Evolutionary conservation across 37 sponge, comb jelly and placozoan genomes (phyloP).

Genomic region (Cliona cf. orientalis): DNA sequence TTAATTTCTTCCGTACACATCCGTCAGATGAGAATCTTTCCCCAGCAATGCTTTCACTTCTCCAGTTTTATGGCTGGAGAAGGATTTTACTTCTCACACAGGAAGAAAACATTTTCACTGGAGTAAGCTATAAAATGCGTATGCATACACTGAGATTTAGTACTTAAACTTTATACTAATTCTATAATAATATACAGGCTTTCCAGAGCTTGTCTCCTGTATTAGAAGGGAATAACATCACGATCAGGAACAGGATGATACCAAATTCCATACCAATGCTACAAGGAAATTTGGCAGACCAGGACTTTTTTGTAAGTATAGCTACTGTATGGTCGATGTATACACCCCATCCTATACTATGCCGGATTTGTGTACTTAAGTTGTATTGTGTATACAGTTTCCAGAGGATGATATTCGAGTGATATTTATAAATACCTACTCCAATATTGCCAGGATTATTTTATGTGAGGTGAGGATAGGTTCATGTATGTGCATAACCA

Average conservation of each 20-base stretch:
- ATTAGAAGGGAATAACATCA: background rate
- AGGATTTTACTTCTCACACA: conserved; percentile 21
- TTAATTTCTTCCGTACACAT: conserved; percentile 14
- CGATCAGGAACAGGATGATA: background rate
- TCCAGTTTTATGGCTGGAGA: conserved; percentile 18
- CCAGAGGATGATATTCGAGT: conserved; percentile 2
- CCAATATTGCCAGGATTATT: conserved; percentile 2
- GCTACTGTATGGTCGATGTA: background rate
- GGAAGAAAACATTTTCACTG: conserved; percentile 4
- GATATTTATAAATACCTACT: conserved; percentile 36
- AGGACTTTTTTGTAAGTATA: background rate
- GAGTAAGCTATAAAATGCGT: no score
- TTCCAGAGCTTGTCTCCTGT: no score
- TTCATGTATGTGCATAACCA: background rate
- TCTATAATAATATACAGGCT: no score
- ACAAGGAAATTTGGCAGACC: background rate
- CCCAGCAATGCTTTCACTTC: conserved; percentile 4
- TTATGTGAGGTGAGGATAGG: conserved; percentile 45
- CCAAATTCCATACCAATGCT: background rate
- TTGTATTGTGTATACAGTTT: background rate
- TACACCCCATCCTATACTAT: background rate
- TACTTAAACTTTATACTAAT: no score
- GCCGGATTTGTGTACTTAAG: no score
- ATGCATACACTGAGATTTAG: no score
- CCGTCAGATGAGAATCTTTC: background rate